Base-by-base conservation (phyloP, 2,888 invertebrate species). In the Tenthredo notha region DNA sequence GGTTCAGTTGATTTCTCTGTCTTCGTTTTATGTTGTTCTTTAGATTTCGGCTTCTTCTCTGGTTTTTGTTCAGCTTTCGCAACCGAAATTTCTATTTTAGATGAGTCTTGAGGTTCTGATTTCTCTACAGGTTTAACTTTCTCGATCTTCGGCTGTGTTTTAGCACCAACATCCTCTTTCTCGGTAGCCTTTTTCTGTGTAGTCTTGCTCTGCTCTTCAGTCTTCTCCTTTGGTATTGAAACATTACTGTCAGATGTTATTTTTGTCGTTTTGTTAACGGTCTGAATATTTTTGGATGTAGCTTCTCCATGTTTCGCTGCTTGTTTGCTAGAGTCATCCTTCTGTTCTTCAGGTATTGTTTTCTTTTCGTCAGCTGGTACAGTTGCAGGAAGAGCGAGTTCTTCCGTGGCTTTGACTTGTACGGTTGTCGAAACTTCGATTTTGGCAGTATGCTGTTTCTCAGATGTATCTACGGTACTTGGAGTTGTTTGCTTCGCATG, bases 291-390 rank as follows among this genome's bases (percentile, higher is more conserved):
- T 83, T 83, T 84, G 6, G 65, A 15, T 70, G 21, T 47, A 40
- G 70, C 5, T 58, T 21, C 84, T 54, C 15, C 75, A 75, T 0
- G 75, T 58, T 70, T 90, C 87, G 37, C 88, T 84, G 83, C 88
- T 89, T 15, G 90, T 87, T 86, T 92, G 58, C 25, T 85, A 43
- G 61, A 77, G 21, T 84, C 84, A 3, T 84, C 84, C 25, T 84
- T 29, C 47, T 29, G 50, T 65, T 65, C 65, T 75, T 84, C 72
- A 67, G 74, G 47, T 85, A 70, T 70, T 61, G 40, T 9, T 40
- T 40, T 21, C 58, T 21, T 80, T n/a, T 80, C 25, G 12, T 80
- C 80, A 40, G 61, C 61, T 33, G 15, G 18, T 77, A 50, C 29
- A 33, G 75, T 47, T 18, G 29, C 29, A 50, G 50, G 50, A 77